Base-by-base conservation (phyloP, 2,888 invertebrate genomes). In the Chloroclysta siterata region DNA sequence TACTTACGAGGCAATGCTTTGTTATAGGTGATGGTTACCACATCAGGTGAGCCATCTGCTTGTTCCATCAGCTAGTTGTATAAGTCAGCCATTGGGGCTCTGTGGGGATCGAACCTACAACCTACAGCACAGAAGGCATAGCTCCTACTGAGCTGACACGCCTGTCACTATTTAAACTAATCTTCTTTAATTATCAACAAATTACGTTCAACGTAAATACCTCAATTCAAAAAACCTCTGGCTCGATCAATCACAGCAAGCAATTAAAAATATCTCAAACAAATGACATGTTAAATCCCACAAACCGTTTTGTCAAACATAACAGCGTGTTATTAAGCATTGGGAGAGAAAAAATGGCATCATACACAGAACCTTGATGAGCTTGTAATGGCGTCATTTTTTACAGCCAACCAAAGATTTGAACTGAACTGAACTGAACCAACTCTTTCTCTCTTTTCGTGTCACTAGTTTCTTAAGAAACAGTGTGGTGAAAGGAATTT, bases 271-370 rank as follows among this genome's bases (percentile, higher is more conserved):
- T 67, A 67, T 56, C 63, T 62, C 48, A 69, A 68, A 67, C 65
- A 78, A 84, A 86, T 80, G 76, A 77, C 79, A 81, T 76, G 74
- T 82, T 81, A 83, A 86, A 80, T 75, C 78, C 78, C 75, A 74
- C 76, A 76, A 78, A 82, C 66, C 83, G 79, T 82, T 88, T 82
- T 85, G 86, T 85, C 82, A 81, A 80, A 75, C 72, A 69, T 73
- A 77, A 79, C 76, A 80, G 71, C 78, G 60, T 82, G 78, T 83
- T 82, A 85, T 85, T 86, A 83, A 72, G 63, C 61, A 62, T 55
- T 59, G 60, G 66, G 57, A 67, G 66, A 63, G 54, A 75, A 77
- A 80, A 81, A 82, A 80, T 79, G 70, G 78, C 77, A 72, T 70
- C 74, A 67, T 63, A 73, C 65, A 65, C 70, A 63, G 62, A 81